Conservation (phyloP, 1,140 invertebrate species). For the Eurosta solidaginis region DNA sequence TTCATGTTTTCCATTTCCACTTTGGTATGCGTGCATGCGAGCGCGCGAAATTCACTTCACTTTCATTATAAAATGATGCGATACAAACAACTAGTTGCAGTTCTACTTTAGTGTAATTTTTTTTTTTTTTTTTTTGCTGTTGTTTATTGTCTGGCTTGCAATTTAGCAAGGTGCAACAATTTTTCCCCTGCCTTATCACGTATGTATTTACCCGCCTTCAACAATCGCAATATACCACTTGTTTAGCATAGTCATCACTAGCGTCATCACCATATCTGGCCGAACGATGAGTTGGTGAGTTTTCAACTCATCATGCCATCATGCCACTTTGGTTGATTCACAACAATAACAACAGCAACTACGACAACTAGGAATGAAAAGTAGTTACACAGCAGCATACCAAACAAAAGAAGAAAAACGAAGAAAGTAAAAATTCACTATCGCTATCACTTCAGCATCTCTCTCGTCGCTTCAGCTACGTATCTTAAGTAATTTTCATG, state of each 20-base stretch:
- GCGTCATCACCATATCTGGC: slow-evolving; percentile 3
- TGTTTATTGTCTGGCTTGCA: not conserved
- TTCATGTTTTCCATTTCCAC: slow-evolving; percentile 27
- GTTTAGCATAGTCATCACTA: not conserved
- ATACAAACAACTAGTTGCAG: slow-evolving; percentile 3
- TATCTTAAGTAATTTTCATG: slow-evolving; percentile 27
- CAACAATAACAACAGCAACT: not conserved
- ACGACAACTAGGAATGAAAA: slow-evolving; percentile 19
- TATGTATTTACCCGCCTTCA: not conserved
- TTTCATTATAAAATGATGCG: slow-evolving; percentile 36
- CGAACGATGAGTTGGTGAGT: slow-evolving; percentile 5
- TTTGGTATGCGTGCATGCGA: slow-evolving; percentile 16
- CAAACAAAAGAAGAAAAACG: not conserved
- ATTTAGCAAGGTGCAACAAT: not conserved
- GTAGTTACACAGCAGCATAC: not conserved
- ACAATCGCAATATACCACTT: not conserved
- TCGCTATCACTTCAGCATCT: slow-evolving; percentile 7
- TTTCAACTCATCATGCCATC: slow-evolving; percentile 2
- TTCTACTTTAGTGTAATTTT: not conserved
- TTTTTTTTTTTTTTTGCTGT: not conserved
- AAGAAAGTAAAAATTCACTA: slow-evolving; percentile 26
- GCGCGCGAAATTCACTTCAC: slow-evolving; percentile 35
- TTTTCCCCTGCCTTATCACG: not conserved
- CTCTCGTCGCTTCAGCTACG: slow-evolving; percentile 1
- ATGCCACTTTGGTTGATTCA: not conserved